A percentile compares a stretch with the other conserved stretches of the same genome.
phyloP scores from a whole-genome alignment of 1,140 invertebrate genomes.

The Brachionus manjavacas region DNA sequence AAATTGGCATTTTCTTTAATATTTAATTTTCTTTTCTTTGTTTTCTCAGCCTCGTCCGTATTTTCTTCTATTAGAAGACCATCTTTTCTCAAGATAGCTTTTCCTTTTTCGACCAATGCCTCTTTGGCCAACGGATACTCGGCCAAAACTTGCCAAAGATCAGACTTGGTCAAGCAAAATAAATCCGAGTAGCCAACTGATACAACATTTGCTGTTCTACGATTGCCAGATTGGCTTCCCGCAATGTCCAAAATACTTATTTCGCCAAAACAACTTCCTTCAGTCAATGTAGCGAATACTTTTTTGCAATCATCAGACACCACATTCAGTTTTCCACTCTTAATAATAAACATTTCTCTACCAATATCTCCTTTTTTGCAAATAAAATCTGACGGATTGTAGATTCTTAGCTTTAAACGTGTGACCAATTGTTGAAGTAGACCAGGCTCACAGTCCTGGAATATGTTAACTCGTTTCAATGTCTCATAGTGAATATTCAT shows the following conservation, averaged over 20 bases:
- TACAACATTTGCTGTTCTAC: slow-evolving; percentile 85
- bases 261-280: slow-evolving; percentile 35
- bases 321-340: slow-evolving; percentile 41
- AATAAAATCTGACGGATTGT: slow-evolving; percentile 51
- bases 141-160: slow-evolving; percentile 95
- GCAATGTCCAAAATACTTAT: slow-evolving; percentile 38
- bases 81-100: slow-evolving; percentile 82
- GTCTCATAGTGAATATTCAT: slow-evolving; percentile 51
- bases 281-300: slow-evolving; percentile 17
- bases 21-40: slow-evolving; percentile 1
- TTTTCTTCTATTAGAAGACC: slow-evolving; percentile 80
- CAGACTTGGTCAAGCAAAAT: slow-evolving; percentile 91
- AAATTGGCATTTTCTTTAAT: not conserved
- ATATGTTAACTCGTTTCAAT: slow-evolving; percentile 48
- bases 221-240: slow-evolving; percentile 63
- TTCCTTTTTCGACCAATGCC: slow-evolving; percentile 70
- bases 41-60: slow-evolving; percentile 54
- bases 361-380: slow-evolving; percentile 47
- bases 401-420: slow-evolving; percentile 49
- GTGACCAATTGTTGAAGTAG: slow-evolving; percentile 50
- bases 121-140: slow-evolving; percentile 85
- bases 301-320: slow-evolving; percentile 13
- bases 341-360: slow-evolving; percentile 41
- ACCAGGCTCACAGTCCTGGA: slow-evolving; percentile 52
- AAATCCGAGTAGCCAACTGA: slow-evolving; percentile 93